Percentiles rank a stretch among this genome's conserved stretches.
Conservation (phyloP, 1,140 invertebrate genomes). For the Brachionus plicatilis region DNA sequence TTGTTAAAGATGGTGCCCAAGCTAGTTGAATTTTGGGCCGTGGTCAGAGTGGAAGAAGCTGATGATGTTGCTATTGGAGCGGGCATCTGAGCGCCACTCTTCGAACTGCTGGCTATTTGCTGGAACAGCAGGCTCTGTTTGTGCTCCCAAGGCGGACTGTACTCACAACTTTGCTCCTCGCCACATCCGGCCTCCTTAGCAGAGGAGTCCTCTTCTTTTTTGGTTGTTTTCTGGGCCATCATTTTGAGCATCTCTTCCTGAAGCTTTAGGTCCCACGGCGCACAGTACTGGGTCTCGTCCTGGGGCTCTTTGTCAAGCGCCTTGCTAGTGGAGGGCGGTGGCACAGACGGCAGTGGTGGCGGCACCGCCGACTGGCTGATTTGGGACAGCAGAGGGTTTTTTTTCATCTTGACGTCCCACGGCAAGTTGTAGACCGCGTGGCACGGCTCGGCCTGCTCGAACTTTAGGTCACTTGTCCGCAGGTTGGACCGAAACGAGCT, state of each 20-base stretch:
- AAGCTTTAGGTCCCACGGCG: slow-evolving; percentile 35
- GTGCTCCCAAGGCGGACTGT: slow-evolving; percentile 28
- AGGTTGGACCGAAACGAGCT: not conserved
- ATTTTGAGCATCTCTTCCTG: slow-evolving; percentile 28
- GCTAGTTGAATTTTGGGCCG: not conserved
- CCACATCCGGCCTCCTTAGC: not conserved
- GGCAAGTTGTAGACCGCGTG: slow-evolving; percentile 1
- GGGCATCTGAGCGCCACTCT: not conserved
- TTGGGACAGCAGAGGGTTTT: not conserved
- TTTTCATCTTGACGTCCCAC: slow-evolving; percentile 19
- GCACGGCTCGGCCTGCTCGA: not conserved
- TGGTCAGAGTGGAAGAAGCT: not conserved
- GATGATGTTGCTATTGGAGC: not conserved
- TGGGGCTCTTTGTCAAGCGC: not conserved
- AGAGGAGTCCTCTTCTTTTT: not conserved
- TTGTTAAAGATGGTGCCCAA: not conserved
- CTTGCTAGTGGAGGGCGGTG: not conserved
- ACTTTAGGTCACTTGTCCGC: not conserved
- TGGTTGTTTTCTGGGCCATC: not conserved
- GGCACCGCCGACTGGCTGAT: not conserved
- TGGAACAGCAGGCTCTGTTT: not conserved
- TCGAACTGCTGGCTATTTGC: not conserved
- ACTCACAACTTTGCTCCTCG: not conserved
- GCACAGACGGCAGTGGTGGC: not conserved
- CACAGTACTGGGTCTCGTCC: slow-evolving; percentile 39